Base-by-base conservation (phyloP, 1,140 invertebrate species). In the Plectrocnemia conspersa region DNA sequence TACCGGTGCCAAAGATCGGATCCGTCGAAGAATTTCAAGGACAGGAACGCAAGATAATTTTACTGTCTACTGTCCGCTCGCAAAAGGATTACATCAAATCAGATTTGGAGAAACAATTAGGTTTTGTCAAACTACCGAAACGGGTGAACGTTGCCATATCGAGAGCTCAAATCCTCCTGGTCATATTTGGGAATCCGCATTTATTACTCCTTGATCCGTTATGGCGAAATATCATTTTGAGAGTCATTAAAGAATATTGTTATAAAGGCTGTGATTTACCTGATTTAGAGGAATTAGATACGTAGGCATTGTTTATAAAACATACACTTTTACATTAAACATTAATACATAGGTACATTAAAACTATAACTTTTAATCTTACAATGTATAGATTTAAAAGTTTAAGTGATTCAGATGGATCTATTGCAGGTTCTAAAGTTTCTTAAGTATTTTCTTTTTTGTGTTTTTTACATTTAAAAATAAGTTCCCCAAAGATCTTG, bases 21-120 rank as follows among this genome's bases (percentile, higher is more conserved):
- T 90, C 89, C 5, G 91, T 96, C 1, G 94, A 98, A 78, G 93
- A 97, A 68, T 97, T 97, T 68, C 95, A 98, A 73, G 94, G 93
- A 4, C 85, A 94, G 74, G 93, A 97, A 71, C 78, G 85, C 47
- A 81, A 84, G 38, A 79, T 91, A 2, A 90, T 97, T 27, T 81
- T 97, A 1, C 75, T 98, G 33, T 91, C 90, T 2, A 87, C 89
- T 0, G 93, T 97, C 1, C 79, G 91, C 53, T 83, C 85, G 0
- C 67, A 72, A 9, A 71, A 75, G 2, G 54, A 69, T 33, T 56
- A 74, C 10, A 52, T 81, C 9, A 13, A 68, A 1, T 63, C 72
- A 1, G 86, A 90, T 64, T 47, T 77, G 2, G 77, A 72, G 56
- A 73, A 83, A 59, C 63, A 71, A 13, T 69, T 95, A 13, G 89